phyloP scores from a whole-genome alignment of 1,140 invertebrate species.

The Hylaeus volcanicus region DNA sequence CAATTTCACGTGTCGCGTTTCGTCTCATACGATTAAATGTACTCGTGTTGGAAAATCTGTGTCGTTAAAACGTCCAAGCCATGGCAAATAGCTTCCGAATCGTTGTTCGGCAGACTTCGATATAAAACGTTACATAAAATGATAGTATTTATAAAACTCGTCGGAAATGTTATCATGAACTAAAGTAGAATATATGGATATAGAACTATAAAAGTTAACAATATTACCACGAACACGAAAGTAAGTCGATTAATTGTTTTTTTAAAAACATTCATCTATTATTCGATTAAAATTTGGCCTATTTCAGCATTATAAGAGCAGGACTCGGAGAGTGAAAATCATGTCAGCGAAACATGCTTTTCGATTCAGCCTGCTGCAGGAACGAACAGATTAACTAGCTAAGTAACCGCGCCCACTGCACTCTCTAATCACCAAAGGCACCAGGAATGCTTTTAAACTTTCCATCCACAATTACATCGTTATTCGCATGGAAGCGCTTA shows the following conservation, averaged over 20 bases:
- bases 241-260: too few species aligned
- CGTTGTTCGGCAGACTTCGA: not conserved
- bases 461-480: constrained; percentile 37
- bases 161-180: too few species aligned
- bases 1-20: not conserved
- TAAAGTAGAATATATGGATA: too few species aligned
- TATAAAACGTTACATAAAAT: too few species aligned
- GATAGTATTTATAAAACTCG: too few species aligned
- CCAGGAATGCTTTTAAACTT: constrained; percentile 42
- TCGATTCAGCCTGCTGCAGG: constrained; percentile 15
- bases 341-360: constrained; percentile 24
- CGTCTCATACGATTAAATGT: not conserved
- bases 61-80: not conserved
- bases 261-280: too few species aligned
- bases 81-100: not conserved
- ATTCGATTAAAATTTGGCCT: too few species aligned
- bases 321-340: not conserved
- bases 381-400: constrained; percentile 38
- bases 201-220: too few species aligned
- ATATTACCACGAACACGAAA: too few species aligned
- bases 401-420: constrained; percentile 44
- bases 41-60: not conserved
- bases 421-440: constrained; percentile 41
- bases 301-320: too few species aligned
- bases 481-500: constrained; percentile 5